Evolutionary conservation across 2,113 vertebrate genomes (phyloP), one percentile per base, ranked within the genome.

Genomic region (Brachirus orientalis): DNA sequence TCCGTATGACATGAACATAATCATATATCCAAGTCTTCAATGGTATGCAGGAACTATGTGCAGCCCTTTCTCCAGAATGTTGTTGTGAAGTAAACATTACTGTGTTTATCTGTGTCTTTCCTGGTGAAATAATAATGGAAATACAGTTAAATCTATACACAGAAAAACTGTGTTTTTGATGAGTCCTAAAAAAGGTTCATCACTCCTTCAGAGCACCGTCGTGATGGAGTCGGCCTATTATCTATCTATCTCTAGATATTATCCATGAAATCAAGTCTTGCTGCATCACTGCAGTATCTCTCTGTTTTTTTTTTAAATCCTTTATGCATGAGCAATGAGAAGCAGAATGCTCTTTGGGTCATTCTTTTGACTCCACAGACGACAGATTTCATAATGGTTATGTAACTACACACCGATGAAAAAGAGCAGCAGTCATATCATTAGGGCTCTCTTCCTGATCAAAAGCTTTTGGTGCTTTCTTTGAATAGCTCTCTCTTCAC

Each of bases 341-440:
- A 37, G 54, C 44, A 7, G 48, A 59, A 52, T 10, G 36, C 57
- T 66, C 69, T 64, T 12, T 4, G 35, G 16, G 36, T 63, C 57
- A 28, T 67, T 67, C 46, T 57, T 67, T 40, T 74, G 55, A 77
- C 62, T 53, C 55, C 19, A 14, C 46, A 28, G 48, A 43, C 20
- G 43, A 58, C 60, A 44, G 63, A 61, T 69, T 75, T 86, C 18
- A 48, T 72, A 63, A 56, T 10, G 22, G 1, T 84, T 80, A 76
- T 33, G 62, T 78, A 86, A 86, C n/a, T 13, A 4, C 47, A 16
- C 11, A 1, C 75, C 82, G 51, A 84, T 84, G 46, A 80, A 14
- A n/a, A 53, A 7, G 10, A 14, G 60, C 48, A 22, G 64, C 46
- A 50, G 35, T n/a, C 44, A 75, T 47, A 72, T 19, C 47, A 53